phyloP scores from a whole-genome alignment of 1,140 invertebrate species.

The Galendromus occidentalis region DNA sequence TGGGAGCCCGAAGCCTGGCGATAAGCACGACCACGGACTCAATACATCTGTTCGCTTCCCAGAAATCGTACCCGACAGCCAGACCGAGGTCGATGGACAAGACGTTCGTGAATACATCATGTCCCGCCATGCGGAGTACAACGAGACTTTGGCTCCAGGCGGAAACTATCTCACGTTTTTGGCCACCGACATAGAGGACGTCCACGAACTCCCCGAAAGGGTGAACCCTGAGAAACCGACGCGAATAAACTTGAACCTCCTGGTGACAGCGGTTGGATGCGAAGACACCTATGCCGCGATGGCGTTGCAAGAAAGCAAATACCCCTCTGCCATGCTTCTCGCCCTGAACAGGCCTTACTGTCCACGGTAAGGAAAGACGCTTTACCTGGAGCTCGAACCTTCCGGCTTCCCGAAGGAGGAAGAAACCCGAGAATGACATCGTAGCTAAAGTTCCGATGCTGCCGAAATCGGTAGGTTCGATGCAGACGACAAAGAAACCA shows the following conservation, averaged over 20 bases:
- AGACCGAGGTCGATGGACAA: conserved; percentile 5
- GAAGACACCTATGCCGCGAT: not conserved
- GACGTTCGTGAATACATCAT: not conserved
- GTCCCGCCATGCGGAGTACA: not conserved
- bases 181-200: not conserved
- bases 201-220: not conserved
- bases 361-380: not conserved
- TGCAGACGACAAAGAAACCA: not conserved
- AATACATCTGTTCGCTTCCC: too few relatives aligned
- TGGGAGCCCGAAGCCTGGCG: too few relatives aligned
- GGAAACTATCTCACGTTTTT: not conserved
- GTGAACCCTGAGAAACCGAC: not conserved
- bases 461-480: not conserved
- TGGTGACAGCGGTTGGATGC: not conserved
- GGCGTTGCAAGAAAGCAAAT: not conserved
- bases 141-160: not conserved
- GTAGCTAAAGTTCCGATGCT: too few relatives aligned
- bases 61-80: not conserved
- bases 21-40: too few relatives aligned
- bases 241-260: not conserved
- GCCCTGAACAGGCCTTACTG: not conserved
- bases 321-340: not conserved
- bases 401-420: too few relatives aligned
- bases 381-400: too few relatives aligned
- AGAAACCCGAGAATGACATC: too few relatives aligned